phyloP scores from a whole-genome alignment of 2,888 invertebrate genomes.

The Arctia plantaginis region DNA sequence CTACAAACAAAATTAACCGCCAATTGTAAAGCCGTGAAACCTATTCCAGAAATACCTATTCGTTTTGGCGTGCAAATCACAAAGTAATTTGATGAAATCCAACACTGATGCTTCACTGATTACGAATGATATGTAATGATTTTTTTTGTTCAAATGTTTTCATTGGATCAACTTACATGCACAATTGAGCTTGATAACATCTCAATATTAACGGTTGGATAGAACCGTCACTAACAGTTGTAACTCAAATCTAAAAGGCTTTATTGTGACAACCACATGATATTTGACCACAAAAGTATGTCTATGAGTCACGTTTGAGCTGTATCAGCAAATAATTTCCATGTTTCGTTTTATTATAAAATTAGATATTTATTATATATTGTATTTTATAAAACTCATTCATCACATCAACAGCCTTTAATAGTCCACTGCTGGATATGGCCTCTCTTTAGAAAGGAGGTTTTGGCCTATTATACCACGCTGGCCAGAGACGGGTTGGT shows the following conservation, averaged over 20 bases:
- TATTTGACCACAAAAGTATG: not conserved
- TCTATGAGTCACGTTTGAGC: not conserved
- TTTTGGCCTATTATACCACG: too few species aligned
- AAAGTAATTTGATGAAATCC: conserved; percentile 60
- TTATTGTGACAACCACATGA: not conserved
- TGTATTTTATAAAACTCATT: too few species aligned
- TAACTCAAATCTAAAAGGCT: not conserved
- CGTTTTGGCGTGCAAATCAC: conserved; percentile 59
- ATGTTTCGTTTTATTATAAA: too few species aligned
- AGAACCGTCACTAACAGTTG: not conserved
- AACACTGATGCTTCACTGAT: conserved; percentile 47
- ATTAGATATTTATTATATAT: too few species aligned
- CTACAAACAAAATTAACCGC: conserved; percentile 37
- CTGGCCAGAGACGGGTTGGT: too few species aligned
- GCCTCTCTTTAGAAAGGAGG: too few species aligned
- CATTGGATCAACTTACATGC: conserved; percentile 25
- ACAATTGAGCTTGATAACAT: not conserved
- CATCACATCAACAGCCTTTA: too few species aligned
- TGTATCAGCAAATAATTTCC: not conserved
- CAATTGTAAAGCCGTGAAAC: conserved; percentile 47
- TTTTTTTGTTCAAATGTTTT: conserved; percentile 31
- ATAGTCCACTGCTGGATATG: too few species aligned
- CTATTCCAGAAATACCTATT: conserved; percentile 55
- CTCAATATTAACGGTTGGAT: not conserved
- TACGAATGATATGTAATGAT: conserved; percentile 35